Evolutionary conservation across 2,888 invertebrate species (phyloP), one percentile per base, ranked within the genome.

Genomic region (Melipona beecheii): DNA sequence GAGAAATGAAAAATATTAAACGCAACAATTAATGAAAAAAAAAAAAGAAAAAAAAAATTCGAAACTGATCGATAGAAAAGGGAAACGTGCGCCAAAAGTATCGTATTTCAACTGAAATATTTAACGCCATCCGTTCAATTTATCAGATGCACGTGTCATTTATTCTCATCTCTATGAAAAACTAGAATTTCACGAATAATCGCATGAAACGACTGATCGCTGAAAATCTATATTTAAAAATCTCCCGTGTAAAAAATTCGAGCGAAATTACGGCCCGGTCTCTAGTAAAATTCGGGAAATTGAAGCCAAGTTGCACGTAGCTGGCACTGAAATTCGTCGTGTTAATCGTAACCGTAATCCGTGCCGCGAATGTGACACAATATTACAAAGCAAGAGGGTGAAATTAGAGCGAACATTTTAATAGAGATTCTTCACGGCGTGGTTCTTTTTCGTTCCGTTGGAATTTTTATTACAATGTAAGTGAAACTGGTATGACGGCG

Each of bases 401-500:
- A 62, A 62, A 62, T 62, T 62, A 62, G 27, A 11, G 62, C 3
- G 27, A 27, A 62, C 19, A 19, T 9, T 60, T 27, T 17, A 24
- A 17, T 24, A 60, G 31, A 6, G 31, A 62, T 19, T 60, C 27
- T 27, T 60, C 19, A 24, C 6, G 24, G 36, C 9, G 9, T 0
- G 19, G 21, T 27, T 31, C 19, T 64, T 64, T 65, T 43, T 64
- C 64, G 13, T 21, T 19, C 19, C 36, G 65, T 49, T 66, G 66
- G 66, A 50, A 50, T 24, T 43, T 66, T n/a, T 52, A 50, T 17
- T 27, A 54, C 13, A 19, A 15, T 43, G 64, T 52, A 27, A 64
- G 19, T 11, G 64, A 64, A 52, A 72, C 62, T 50, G 58, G 58
- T n/a, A 21, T 50, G 60, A 73, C 19, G 27, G 52, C n/a, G n/a